Conservation (phyloP, 2,888 invertebrate species). For the Phymatocera aterrima region DNA sequence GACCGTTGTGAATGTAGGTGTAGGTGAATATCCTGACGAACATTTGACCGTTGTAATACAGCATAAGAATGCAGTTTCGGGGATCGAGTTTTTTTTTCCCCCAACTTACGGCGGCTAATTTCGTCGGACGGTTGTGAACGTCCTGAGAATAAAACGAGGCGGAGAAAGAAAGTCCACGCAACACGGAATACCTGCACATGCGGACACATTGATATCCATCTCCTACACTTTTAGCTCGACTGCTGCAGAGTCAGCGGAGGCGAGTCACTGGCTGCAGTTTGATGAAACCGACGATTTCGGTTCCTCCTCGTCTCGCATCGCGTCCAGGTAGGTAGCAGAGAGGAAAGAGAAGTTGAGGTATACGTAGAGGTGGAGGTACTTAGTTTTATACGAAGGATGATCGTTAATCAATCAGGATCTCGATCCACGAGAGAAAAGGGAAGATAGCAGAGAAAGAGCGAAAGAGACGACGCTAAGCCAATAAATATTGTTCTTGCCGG, state of each 20-base stretch:
- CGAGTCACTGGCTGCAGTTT: background rate
- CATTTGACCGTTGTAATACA: background rate
- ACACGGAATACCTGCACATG: background rate
- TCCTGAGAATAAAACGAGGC: background rate
- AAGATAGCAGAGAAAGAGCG: constrained; percentile 53
- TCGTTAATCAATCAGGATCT: constrained; percentile 69
- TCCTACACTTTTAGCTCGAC: background rate
- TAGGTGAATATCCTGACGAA: background rate
- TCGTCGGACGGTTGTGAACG: background rate
- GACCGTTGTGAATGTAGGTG: background rate
- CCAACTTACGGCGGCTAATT: constrained; percentile 15
- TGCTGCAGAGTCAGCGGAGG: background rate
- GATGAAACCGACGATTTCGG: constrained; percentile 15
- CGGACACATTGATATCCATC: background rate
- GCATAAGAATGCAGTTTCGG: constrained; percentile 13
- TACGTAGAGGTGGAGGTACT: constrained; percentile 42
- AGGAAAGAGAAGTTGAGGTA: too few species aligned
- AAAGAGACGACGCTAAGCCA: constrained; percentile 55
- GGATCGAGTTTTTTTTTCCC: background rate
- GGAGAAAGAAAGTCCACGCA: background rate
- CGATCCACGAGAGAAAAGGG: constrained; percentile 44
- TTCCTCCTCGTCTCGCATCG: constrained; percentile 23
- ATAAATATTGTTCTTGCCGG: constrained; percentile 69
- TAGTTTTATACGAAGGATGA: constrained; percentile 67
- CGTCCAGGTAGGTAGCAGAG: constrained; percentile 33